Evolutionary conservation across 2,888 invertebrate species (phyloP), one percentile per base, ranked within the genome.

Genomic region (Lycophotia porphyrea): DNA sequence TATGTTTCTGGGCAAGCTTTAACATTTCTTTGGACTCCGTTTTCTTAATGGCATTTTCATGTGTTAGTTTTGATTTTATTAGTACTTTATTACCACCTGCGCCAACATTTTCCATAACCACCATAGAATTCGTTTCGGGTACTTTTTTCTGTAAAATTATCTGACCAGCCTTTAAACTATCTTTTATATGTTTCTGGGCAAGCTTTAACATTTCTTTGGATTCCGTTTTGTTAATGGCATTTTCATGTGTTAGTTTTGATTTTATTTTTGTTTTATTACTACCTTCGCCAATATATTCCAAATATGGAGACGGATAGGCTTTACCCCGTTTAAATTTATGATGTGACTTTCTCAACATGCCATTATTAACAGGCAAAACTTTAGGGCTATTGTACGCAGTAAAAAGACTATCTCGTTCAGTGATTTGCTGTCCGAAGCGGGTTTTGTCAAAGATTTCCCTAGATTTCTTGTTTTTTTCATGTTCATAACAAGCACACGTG

Each of bases 401-500:
- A 27, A 1, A 63, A 60, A 39, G 31, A 27, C 31, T 27, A 36
- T 74, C 65, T 52, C 65, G 66, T 64, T 74, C 47, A 31, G 8
- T 49, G 18, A 55, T 58, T 55, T 66, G 66, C 34, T 80, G 76
- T 63, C 78, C 74, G 18, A 67, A 75, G 1, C 64, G 80, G 21
- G 85, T 70, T 76, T 86, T 90, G 70, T 80, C 87, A 5, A 85
- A 49, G 7, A 85, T 70, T 58, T 83, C 81, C 27, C 81, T 88
- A 1, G 90, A 89, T 15, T 84, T 78, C 15, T 39, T 44, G 73
- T 84, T 75, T 87, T 90, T 31, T 63, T 88, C 86, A 42, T 90
- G 78, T 84, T 91, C 87, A 70, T 24, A 42, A 60, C 85, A 84
- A 5, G 90, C 86, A 79, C 93, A 93, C 5, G 92, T 92, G 81